Evolutionary conservation across 2,888 invertebrate species (phyloP), one percentile per base, ranked within the genome.

Genomic region (Petrolisthes manimaculis): DNA sequence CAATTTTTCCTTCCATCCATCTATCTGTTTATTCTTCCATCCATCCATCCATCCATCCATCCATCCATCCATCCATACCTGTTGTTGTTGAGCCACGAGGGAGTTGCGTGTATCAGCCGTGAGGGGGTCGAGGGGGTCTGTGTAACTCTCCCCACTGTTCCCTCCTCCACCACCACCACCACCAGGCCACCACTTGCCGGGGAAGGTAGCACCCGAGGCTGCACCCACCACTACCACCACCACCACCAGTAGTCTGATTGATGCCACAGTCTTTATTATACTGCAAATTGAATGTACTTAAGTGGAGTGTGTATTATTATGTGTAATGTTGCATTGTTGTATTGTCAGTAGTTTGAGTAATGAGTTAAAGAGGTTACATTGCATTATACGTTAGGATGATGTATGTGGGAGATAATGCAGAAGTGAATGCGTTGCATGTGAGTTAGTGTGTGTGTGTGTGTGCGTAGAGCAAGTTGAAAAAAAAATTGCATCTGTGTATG

Each of bases 101-200:
- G 71, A 71, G n/a, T n/a, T 71, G 71, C 71, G 71, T 14, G 18
- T 71, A 21, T 71, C 71, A 6, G 71, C 12, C 1, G 71, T 71
- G 21, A 71, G 71, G 71, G 71, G 71, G 71, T 71, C 71, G 18
- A 71, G 71, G 71, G 71, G 71, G 71, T 71, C 71, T 1, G 71
- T 71, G 71, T 71, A 71, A 6, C 18, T 71, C 71, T 71, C 71
- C 0, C 71, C 71, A n/a, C 71, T 71, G 71, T n/a, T n/a, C 71
- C 71, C 14, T 12, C 6, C 14, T 0, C 71, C 21, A 21, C 21
- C n/a, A 14, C 71, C 14, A 6, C 6, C 14, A 6, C 18, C 71
- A 12, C 71, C 71, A n/a, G 71, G 71, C 18, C 6, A 12, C 18
- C 18, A n/a, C 71, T 14, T 21, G 6, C 18, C 71, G 37, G 37